Conservation (phyloP, 2,797 vertebrate genomes). For the Artibeus lituratus region DNA sequence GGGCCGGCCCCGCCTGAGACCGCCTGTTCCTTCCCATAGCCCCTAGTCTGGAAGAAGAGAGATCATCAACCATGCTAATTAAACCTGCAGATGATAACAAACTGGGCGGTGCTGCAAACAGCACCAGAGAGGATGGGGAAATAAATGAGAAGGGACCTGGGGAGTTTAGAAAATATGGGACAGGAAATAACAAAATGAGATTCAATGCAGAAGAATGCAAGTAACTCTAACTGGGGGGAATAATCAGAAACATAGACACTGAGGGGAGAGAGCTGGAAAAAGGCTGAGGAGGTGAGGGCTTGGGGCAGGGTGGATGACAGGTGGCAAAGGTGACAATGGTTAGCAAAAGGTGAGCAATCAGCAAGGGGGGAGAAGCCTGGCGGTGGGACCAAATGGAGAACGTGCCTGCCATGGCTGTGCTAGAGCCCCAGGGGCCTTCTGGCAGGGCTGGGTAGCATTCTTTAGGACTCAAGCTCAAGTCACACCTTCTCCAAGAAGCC, state of each 20-base stretch:
- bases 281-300: neutral
- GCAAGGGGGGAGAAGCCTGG: neutral
- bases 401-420: accelerated
- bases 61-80: slow-evolving; percentile 62
- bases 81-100: slow-evolving; percentile 74
- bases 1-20: slow-evolving; percentile 5
- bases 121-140: slow-evolving; percentile 59
- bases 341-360: neutral
- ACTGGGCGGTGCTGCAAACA: slow-evolving; percentile 37
- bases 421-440: accelerated
- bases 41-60: slow-evolving; percentile 48
- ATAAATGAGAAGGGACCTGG: slow-evolving; percentile 68
- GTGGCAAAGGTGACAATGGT: neutral
- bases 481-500: neutral
- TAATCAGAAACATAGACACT: slow-evolving; percentile 35
- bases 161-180: slow-evolving; percentile 70
- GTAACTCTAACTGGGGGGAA: slow-evolving; percentile 30
- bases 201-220: slow-evolving; percentile 60
- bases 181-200: slow-evolving; percentile 76
- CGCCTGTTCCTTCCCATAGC: neutral
- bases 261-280: neutral
- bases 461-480: neutral
- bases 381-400: neutral
- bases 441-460: neutral
- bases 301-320: neutral